Conservation (phyloP, 2,888 invertebrate species). For the Spisula solida region DNA sequence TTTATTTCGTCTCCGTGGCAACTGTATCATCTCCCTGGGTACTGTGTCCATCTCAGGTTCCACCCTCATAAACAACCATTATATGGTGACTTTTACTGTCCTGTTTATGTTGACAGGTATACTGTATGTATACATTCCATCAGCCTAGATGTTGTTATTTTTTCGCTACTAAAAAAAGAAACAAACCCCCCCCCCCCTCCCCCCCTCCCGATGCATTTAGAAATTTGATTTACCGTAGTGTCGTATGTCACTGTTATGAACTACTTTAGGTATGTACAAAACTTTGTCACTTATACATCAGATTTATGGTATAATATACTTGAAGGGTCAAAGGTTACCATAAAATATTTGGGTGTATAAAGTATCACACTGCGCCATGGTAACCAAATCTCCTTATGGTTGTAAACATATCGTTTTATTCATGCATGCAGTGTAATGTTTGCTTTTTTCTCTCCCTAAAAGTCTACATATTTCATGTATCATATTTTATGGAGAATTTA, state of each 20-base stretch:
- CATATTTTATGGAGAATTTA: background rate
- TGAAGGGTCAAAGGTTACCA: background rate
- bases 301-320: background rate
- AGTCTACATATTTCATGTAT: background rate
- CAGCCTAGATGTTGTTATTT: background rate
- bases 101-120: background rate
- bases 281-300: background rate
- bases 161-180: background rate
- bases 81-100: constrained; percentile 19
- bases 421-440: background rate
- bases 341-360: constrained; percentile 12
- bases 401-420: background rate
- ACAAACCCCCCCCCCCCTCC: background rate
- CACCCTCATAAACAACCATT: background rate
- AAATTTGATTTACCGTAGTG: background rate
- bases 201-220: background rate
- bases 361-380: background rate
- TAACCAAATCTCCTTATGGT: background rate
- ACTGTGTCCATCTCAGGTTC: background rate
- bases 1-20: background rate
- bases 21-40: background rate
- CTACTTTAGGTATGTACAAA: background rate
- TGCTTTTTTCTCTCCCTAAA: background rate
- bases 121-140: background rate
- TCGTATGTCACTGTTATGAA: background rate